Base-by-base conservation (phyloP, 2,888 invertebrate species). In the Chydorus sphaericus region DNA sequence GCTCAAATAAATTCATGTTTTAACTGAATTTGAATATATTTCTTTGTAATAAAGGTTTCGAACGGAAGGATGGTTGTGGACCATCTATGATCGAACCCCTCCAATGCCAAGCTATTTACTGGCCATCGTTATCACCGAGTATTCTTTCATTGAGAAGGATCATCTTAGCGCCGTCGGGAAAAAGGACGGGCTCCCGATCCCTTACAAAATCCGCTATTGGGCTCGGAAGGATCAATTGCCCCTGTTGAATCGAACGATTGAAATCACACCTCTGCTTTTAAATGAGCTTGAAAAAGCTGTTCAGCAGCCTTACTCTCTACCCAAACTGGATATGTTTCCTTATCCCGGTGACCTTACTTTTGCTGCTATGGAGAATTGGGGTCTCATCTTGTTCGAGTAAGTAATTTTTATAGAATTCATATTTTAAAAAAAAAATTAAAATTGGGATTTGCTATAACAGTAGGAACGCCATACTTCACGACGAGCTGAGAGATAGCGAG, bases 361-460 rank as follows among this genome's bases (percentile, higher is more conserved):
- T 60, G 77, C 91, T 62, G 94, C 96, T 56, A 96, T 96, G 94
- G 94, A 96, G 71, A 97, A 97, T 70, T 97, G 96, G 96, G 96
- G 96, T 4, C 44, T 44, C 44, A 26, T 44, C 26, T 28, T 44
- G 11, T 44, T 44, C 20, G 11, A n/a, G 44, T 44, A 44, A 6
- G n/a, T 3, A n/a, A n/a, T n/a, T n/a, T n/a, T 23, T 2, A 7
- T 5, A 44, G 23, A n/a, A n/a, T n/a, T n/a, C 14, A 11, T 4
- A 6, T 14, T 23, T 44, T n/a, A n/a, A n/a, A n/a, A n/a, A n/a
- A n/a, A n/a, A n/a, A n/a, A n/a, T n/a, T n/a, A n/a, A n/a, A n/a
- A n/a, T n/a, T n/a, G n/a, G n/a, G n/a, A n/a, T n/a, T n/a, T n/a
- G n/a, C n/a, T n/a, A n/a, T n/a, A n/a, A n/a, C n/a, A 79, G 94